These are phyloP conservation scores for Rhyacophila brunnea DNA, from an alignment of 1,140 invertebrate species.

Conservation along the genomic window DNA sequence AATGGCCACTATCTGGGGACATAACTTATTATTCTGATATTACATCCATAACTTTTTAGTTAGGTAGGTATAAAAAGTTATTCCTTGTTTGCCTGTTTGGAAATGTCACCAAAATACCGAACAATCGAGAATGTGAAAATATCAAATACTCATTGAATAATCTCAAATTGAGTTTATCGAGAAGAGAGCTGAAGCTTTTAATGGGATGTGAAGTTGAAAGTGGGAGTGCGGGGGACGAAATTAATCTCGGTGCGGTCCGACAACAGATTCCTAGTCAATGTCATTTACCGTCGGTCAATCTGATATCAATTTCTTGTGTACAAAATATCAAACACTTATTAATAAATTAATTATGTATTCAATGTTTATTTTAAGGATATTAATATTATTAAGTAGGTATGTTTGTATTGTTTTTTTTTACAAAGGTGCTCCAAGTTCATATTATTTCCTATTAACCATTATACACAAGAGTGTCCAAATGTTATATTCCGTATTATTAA, in stretches of 20 bases:
- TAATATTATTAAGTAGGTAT: too few species aligned
- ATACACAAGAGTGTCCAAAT: too few species aligned
- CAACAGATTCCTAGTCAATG: conserved; percentile 31
- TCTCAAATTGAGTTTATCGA: background rate
- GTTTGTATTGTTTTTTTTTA: too few species aligned
- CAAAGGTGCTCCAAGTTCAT: too few species aligned
- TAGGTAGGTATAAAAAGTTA: too few species aligned
- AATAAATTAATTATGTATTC: too few species aligned
- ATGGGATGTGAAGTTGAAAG: background rate
- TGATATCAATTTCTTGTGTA: conserved; percentile 20
- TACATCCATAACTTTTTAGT: too few species aligned
- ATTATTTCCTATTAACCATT: too few species aligned
- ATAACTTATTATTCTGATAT: too few species aligned
- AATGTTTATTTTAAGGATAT: too few species aligned
- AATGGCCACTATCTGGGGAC: too few species aligned
- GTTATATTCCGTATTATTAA: too few species aligned
- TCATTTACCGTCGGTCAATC: conserved; percentile 27
- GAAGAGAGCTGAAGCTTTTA: background rate
- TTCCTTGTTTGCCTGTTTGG: background rate
- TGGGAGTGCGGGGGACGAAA: background rate
- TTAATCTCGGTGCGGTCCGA: conserved; percentile 8
- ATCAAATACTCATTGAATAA: background rate
- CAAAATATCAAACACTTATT: conserved; percentile 9
- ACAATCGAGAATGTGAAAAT: background rate
- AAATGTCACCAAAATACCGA: background rate